Base-by-base conservation (phyloP, 2,888 invertebrate genomes). In the Rotaria magnacalcarata region DNA sequence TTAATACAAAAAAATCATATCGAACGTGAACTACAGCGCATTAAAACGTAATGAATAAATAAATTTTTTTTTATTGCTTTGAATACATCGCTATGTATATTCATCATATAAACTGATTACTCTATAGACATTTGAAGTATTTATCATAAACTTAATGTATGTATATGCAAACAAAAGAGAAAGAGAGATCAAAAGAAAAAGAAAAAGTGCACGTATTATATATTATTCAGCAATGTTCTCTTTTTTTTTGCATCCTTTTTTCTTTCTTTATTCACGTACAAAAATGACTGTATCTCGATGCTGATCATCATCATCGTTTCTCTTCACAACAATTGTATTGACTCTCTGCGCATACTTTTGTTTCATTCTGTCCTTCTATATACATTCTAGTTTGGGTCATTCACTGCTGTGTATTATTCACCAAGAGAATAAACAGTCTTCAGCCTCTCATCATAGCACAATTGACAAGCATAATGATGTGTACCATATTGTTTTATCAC, bases 271-370 rank as follows among this genome's bases (percentile, higher is more conserved):
- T 34, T 6, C 67, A 34, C 67, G 27, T 34, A 67, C 67, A 34
- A 67, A 34, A 67, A 67, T 67, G 67, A 67, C 19, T 67, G 19
- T 67, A 67, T 67, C 67, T 67, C 19, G 34, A 67, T 67, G 67
- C 27, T 67, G 67, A 67, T 67, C 67, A 67, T 67, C 67, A 67
- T 67, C 67, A 67, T 67, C 67, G 34, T 67, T 67, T 67, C 67
- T 67, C 56, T 24, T 24, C 8, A 56, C 56, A 56, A 24, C 56
- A 56, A 24, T 56, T 56, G 24, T 56, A 24, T 56, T 56, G 56
- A 56, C 56, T 50, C 50, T 56, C 67, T 67, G 19, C 19, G 7
- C 67, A 67, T 67, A 67, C 67, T 67, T 67, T 67, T 67, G 67
- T 34, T 67, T 67, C 34, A 67, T 67, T 67, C 67, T 67, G 67